Conservation (phyloP, 1,140 invertebrate species). For the Temnothorax curvispinosus region DNA sequence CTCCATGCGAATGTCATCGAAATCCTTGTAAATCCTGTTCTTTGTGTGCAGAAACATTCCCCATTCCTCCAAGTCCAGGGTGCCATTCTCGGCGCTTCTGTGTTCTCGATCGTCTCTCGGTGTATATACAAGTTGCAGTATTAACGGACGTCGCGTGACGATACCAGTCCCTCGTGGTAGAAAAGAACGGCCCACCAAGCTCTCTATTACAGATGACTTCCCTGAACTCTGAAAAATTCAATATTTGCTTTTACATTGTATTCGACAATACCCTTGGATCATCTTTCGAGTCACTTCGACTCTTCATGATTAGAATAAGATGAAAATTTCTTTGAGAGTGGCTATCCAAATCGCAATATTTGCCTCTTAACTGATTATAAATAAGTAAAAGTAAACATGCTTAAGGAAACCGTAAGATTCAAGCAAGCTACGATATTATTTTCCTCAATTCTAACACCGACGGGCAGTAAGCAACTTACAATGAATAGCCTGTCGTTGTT, state of each 20-base stretch:
- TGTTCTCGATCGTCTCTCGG: conserved; percentile 95
- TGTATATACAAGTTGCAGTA: conserved; percentile 97
- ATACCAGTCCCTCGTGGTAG: conserved; percentile 98
- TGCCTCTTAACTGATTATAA: not conserved
- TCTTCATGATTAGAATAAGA: not conserved
- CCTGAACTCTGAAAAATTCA: conserved; percentile 94
- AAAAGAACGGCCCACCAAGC: conserved; percentile 99
- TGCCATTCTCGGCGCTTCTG: conserved; percentile 94
- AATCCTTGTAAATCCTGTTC: conserved; percentile 96
- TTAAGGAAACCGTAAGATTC: not conserved
- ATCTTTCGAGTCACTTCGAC: not conserved
- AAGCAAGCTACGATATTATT: not conserved
- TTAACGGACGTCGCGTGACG: conserved; percentile 97
- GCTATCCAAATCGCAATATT: not conserved
- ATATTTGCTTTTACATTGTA: not conserved
- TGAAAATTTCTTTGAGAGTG: not conserved
- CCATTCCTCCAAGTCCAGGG: conserved; percentile 96
- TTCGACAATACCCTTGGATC: not conserved
- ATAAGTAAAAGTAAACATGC: not conserved
- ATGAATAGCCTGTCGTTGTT: not conserved
- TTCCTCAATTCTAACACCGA: not conserved
- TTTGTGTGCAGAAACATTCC: conserved; percentile 98
- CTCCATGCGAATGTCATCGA: conserved; percentile 96
- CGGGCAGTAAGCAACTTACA: not conserved
- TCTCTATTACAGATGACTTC: conserved; percentile 99